Percentiles rank a stretch among this genome's conserved stretches.
phyloP scores from a whole-genome alignment of 2,888 invertebrate genomes.

The Stenoptilia bipunctidactyla region DNA sequence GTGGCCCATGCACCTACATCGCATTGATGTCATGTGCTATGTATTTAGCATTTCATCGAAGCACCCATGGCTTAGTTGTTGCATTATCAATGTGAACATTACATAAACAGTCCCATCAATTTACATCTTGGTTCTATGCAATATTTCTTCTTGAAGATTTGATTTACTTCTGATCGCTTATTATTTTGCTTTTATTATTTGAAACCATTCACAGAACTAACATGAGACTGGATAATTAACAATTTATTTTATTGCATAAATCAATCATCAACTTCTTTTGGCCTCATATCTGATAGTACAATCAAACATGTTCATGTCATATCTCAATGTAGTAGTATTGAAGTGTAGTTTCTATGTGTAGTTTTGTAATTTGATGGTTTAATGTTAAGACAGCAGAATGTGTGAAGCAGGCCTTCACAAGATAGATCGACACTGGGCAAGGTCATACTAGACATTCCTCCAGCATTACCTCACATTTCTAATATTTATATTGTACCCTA shows the following conservation, averaged over 20 bases:
- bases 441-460: constrained; percentile 37
- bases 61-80: constrained; percentile 61
- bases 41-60: constrained; percentile 40
- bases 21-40: constrained; percentile 55
- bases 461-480: too few species aligned
- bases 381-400: neutral
- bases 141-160: constrained; percentile 41
- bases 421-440: constrained; percentile 33
- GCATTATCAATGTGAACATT: constrained; percentile 56
- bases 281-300: neutral
- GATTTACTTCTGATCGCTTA: constrained; percentile 43
- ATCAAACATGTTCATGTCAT: constrained; percentile 8
- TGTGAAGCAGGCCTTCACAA: constrained; percentile 31
- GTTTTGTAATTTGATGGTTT: neutral
- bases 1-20: constrained; percentile 53
- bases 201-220: constrained; percentile 27
- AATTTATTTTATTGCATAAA: constrained; percentile 22
- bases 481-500: too few species aligned
- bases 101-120: constrained; percentile 39
- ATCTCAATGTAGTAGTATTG: neutral
- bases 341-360: neutral
- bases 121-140: constrained; percentile 37
- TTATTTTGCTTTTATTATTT: constrained; percentile 27
- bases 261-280: constrained; percentile 9
- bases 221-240: constrained; percentile 9